Evolutionary conservation across 2,113 vertebrate genomes (phyloP).

Genomic region (Rhinoderma darwinii): DNA sequence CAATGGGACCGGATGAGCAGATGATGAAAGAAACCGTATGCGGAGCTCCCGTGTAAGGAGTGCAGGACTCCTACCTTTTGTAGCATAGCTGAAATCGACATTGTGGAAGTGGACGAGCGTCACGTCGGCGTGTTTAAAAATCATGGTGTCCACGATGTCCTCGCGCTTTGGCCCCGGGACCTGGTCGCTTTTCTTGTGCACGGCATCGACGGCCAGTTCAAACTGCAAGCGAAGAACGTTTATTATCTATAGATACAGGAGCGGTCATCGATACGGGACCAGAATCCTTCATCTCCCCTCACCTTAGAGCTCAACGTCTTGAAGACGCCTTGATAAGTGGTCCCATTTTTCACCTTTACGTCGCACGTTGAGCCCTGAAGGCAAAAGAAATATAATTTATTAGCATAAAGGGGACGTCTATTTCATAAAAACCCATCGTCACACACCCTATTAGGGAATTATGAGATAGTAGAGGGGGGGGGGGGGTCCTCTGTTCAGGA

Average conservation of each 20-base stretch:
- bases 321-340: slow-evolving; percentile 87
- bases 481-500: too few relatives aligned
- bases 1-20: too few relatives aligned
- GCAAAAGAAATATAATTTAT: neutral
- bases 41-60: too few relatives aligned
- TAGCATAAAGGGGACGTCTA: neutral
- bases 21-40: too few relatives aligned
- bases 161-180: slow-evolving; percentile 79
- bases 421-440: neutral
- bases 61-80: slow-evolving; percentile 76
- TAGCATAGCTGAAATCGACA: slow-evolving; percentile 90
- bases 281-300: slow-evolving; percentile 44
- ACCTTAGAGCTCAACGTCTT: slow-evolving; percentile 91
- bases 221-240: slow-evolving; percentile 79
- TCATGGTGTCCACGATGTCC: slow-evolving; percentile 92
- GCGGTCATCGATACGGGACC: neutral
- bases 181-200: slow-evolving; percentile 79
- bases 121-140: slow-evolving; percentile 86
- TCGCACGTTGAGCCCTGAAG: slow-evolving; percentile 90
- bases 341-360: slow-evolving; percentile 88
- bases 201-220: slow-evolving; percentile 91
- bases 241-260: too few relatives aligned
- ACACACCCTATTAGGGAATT: too few relatives aligned
- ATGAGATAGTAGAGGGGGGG: too few relatives aligned
- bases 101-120: slow-evolving; percentile 88